These are phyloP conservation scores for Nycticebus coucang DNA, from an alignment of 2,113 vertebrate species.

Conservation along the genomic window DNA sequence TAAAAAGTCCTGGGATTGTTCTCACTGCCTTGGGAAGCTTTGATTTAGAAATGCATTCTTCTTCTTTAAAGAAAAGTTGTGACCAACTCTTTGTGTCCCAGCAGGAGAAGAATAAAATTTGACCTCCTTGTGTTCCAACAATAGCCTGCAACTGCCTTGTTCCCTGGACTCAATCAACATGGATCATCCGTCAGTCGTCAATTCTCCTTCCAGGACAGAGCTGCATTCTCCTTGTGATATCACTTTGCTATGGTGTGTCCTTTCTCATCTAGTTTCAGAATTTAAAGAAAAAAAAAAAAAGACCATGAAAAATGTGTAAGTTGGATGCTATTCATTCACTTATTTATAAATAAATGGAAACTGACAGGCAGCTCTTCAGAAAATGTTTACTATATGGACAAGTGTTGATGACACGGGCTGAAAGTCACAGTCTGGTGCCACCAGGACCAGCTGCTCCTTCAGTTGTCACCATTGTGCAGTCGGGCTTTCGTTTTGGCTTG, in stretches of 20 bases:
- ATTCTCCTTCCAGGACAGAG: constrained; percentile 61
- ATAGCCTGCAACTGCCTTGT: constrained; percentile 43
- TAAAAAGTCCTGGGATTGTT: background rate
- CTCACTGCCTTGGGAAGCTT: background rate
- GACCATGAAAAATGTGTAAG: constrained; percentile 76
- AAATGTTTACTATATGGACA: constrained; percentile 67
- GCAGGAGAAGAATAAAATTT: constrained; percentile 58
- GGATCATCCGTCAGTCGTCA: constrained; percentile 69
- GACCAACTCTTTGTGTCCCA: constrained; percentile 51
- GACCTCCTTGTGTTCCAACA: constrained; percentile 65
- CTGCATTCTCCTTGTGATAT: constrained; percentile 44
- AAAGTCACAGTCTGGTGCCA: constrained; percentile 86
- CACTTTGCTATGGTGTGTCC: background rate
- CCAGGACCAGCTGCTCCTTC: constrained; percentile 82
- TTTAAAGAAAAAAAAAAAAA: constrained; percentile 55
- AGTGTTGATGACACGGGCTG: constrained; percentile 80
- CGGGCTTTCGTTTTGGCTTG: constrained; percentile 73
- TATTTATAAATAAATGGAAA: constrained; percentile 81
- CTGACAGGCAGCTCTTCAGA: constrained; percentile 77
- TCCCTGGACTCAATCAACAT: constrained; percentile 33
- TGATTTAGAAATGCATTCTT: constrained; percentile 59
- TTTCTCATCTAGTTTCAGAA: constrained; percentile 70
- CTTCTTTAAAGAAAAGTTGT: constrained; percentile 54
- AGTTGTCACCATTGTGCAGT: constrained; percentile 78
- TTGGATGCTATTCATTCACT: constrained; percentile 75